Conservation (phyloP, 2,888 invertebrate genomes). For the Leptinotarsa juncta region DNA sequence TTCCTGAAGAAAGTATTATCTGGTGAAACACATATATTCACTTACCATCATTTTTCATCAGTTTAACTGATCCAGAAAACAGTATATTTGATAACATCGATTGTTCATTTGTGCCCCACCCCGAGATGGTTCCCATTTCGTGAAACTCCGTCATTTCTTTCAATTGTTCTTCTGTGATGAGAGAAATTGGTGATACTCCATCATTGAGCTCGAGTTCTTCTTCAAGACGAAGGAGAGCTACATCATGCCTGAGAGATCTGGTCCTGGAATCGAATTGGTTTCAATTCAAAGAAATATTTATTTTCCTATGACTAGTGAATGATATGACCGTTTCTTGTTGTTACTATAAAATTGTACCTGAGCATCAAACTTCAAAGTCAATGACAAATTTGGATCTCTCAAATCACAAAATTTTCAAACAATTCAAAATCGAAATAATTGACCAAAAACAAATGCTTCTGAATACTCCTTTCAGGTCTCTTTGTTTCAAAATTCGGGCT, state of each 20-base stretch:
- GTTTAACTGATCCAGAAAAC: not conserved
- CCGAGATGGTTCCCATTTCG: not conserved
- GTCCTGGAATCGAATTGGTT: not conserved
- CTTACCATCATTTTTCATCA: not conserved
- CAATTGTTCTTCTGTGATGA: not conserved
- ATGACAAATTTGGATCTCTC: too few relatives aligned
- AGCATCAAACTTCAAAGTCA: too few relatives aligned
- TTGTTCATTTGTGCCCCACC: not conserved
- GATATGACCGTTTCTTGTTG: too few relatives aligned
- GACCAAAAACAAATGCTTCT: too few relatives aligned
- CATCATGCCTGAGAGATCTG: not conserved
- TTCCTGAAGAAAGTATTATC: too few relatives aligned
- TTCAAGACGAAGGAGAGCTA: slow-evolving; percentile 1
- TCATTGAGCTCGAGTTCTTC: not conserved
- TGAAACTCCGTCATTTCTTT: not conserved
- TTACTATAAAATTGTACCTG: too few relatives aligned
- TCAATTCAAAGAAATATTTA: not conserved
- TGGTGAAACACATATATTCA: not conserved
- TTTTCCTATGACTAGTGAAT: not conserved
- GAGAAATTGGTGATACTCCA: not conserved
- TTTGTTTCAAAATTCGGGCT: too few relatives aligned
- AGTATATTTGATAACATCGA: not conserved
- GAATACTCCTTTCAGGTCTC: too few relatives aligned
- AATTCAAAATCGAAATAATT: too few relatives aligned
- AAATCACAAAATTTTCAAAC: too few relatives aligned